A percentile compares a stretch with the other conserved stretches of the same genome.
phyloP scores from a whole-genome alignment of 1,140 invertebrate genomes.

The Diplogasteroides magnus region DNA sequence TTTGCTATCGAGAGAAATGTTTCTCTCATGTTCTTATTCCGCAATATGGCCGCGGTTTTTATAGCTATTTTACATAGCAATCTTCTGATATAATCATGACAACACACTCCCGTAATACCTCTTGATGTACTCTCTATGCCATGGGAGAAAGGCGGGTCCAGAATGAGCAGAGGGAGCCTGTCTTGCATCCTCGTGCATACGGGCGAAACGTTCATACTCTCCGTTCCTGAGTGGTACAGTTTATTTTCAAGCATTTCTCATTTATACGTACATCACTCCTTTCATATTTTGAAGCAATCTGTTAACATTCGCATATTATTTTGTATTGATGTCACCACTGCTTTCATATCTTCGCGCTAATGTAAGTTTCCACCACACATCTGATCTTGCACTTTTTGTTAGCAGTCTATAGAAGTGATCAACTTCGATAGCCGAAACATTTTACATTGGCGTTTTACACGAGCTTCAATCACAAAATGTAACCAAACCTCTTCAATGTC shows the following conservation, averaged over 20 bases:
- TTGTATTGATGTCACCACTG: not conserved
- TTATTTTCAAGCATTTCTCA: not conserved
- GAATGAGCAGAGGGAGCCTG: constrained; percentile 25
- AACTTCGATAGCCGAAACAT: no score
- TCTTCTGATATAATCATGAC: no score
- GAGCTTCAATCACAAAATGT: constrained; percentile 18
- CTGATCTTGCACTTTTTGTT: not conserved
- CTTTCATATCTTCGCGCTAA: not conserved
- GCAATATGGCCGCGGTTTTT: no score
- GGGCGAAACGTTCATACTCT: not conserved
- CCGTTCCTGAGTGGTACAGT: not conserved
- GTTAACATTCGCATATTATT: not conserved
- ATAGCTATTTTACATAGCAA: no score
- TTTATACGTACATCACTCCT: no score
- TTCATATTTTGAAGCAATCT: no score
- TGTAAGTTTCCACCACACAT: not conserved
- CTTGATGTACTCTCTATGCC: constrained; percentile 34
- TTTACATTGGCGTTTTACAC: constrained; percentile 8
- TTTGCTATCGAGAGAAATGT: no score
- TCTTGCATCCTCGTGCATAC: not conserved
- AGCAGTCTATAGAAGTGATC: not conserved
- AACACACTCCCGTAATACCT: constrained; percentile 10
- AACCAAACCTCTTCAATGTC: constrained; percentile 38
- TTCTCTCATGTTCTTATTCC: no score
- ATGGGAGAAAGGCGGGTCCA: constrained; percentile 34